A percentile compares a stretch with the other conserved stretches of the same genome.
Evolutionary conservation across 2,113 vertebrate genomes (phyloP).

Genomic region (Tinamus guttatus): DNA sequence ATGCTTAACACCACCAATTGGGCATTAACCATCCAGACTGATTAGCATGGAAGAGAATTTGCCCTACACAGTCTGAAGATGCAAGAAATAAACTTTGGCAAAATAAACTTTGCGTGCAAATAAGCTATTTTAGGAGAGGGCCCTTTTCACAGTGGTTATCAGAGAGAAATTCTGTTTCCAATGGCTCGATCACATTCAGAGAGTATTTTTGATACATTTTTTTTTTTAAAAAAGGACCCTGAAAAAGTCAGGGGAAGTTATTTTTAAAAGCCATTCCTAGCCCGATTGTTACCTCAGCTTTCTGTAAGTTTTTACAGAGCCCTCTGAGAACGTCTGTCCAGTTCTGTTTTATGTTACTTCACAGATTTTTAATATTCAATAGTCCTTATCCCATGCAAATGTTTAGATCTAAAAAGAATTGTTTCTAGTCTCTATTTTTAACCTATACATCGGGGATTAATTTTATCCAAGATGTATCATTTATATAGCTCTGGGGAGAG

Average conservation of each 20-base stretch:
- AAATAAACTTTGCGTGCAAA: conserved; percentile 38
- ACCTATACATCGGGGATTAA: conserved; percentile 52
- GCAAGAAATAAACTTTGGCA: conserved; percentile 16
- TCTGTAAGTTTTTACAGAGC: conserved; percentile 57
- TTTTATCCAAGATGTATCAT: conserved; percentile 53
- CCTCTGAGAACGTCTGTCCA: conserved; percentile 22
- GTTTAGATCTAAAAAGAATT: conserved; percentile 62
- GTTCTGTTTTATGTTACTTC: conserved; percentile 69
- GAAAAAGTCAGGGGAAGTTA: conserved; percentile 15
- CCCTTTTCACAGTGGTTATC: neutral
- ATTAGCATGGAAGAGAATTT: conserved; percentile 25
- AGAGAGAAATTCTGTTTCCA: neutral
- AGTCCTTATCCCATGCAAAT: conserved; percentile 52
- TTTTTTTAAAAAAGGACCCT: neutral
- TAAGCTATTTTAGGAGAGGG: neutral
- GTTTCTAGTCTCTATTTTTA: conserved; percentile 67
- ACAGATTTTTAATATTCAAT: conserved; percentile 73
- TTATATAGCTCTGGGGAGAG: conserved; percentile 45
- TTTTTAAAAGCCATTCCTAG: conserved; percentile 31
- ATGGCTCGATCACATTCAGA: neutral
- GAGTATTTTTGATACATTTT: neutral
- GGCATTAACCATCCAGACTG: conserved; percentile 22
- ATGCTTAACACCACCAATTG: neutral
- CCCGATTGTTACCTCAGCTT: conserved; percentile 18
- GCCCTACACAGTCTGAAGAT: neutral